Conservation (phyloP, 2,888 invertebrate species). For the Spodoptera picta region DNA sequence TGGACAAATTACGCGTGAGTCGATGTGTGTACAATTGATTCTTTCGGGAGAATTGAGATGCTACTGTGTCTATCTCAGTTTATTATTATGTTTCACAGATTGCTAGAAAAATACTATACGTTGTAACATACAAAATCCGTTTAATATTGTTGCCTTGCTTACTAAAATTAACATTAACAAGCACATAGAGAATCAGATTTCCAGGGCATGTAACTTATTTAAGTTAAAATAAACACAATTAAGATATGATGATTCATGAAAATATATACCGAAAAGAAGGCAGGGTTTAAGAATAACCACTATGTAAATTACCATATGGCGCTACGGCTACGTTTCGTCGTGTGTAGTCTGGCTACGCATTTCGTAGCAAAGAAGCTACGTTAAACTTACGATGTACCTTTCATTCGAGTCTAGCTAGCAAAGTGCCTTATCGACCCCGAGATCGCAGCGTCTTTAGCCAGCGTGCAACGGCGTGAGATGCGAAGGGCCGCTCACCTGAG, state of each 20-base stretch:
- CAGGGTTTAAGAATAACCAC: constrained; percentile 6
- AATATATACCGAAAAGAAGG: background rate
- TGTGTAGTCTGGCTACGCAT: constrained; percentile 56
- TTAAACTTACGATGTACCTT: constrained; percentile 30
- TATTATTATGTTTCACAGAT: constrained; percentile 6
- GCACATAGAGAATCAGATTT: background rate
- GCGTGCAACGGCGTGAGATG: constrained; percentile 75
- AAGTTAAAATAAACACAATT: background rate
- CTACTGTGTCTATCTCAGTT: constrained; percentile 13
- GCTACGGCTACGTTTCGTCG: constrained; percentile 25
- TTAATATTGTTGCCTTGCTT: background rate
- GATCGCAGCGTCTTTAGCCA: constrained; percentile 78
- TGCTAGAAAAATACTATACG: background rate
- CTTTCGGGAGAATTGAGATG: constrained; percentile 14
- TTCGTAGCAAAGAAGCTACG: constrained; percentile 55
- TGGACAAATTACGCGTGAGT: constrained; percentile 35
- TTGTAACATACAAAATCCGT: background rate
- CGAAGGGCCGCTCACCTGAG: constrained; percentile 84
- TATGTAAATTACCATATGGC: constrained; percentile 22
- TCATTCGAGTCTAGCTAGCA: constrained; percentile 56
- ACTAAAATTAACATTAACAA: constrained; percentile 3
- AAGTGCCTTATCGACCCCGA: constrained; percentile 81
- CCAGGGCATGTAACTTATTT: background rate
- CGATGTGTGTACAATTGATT: constrained; percentile 42
- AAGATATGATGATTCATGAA: background rate